These are phyloP conservation scores for Trogon surrucura DNA, from an alignment of 2,113 vertebrate genomes.

Conservation along the genomic window DNA sequence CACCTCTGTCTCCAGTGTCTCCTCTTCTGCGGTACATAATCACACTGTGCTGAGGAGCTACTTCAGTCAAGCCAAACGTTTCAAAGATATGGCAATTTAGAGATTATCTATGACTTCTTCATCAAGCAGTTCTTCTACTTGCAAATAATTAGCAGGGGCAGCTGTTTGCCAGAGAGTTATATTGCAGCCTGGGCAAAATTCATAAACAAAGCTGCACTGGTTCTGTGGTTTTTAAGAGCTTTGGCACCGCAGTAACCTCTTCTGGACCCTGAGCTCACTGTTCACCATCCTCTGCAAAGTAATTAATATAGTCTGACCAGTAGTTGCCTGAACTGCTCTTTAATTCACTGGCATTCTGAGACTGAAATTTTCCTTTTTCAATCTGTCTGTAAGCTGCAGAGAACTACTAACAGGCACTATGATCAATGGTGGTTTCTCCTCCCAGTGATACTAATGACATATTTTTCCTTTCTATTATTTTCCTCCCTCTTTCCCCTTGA, in stretches of 20 bases:
- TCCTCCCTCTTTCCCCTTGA: background rate
- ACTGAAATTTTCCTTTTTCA: background rate
- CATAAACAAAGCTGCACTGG: background rate
- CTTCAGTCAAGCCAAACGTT: constrained; percentile 2
- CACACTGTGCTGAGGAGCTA: background rate
- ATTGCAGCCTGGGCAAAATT: background rate
- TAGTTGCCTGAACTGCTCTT: background rate
- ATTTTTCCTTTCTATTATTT: background rate
- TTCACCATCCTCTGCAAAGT: background rate
- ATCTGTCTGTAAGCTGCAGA: background rate
- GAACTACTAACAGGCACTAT: background rate
- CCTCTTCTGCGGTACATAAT: background rate
- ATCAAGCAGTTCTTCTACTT: background rate
- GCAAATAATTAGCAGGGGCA: background rate
- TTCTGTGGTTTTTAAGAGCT: background rate
- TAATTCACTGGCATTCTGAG: background rate
- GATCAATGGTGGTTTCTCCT: background rate
- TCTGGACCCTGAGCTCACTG: background rate
- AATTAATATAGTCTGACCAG: background rate
- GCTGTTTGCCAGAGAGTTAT: background rate
- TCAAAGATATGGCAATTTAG: background rate
- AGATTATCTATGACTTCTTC: background rate
- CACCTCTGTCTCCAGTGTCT: background rate
- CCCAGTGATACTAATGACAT: background rate
- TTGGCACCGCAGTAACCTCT: background rate